A percentile compares a stretch with the other conserved stretches of the same genome.
Evolutionary conservation across 2,797 vertebrate genomes (phyloP).

Genomic region (Sphaeramia orbicularis): DNA sequence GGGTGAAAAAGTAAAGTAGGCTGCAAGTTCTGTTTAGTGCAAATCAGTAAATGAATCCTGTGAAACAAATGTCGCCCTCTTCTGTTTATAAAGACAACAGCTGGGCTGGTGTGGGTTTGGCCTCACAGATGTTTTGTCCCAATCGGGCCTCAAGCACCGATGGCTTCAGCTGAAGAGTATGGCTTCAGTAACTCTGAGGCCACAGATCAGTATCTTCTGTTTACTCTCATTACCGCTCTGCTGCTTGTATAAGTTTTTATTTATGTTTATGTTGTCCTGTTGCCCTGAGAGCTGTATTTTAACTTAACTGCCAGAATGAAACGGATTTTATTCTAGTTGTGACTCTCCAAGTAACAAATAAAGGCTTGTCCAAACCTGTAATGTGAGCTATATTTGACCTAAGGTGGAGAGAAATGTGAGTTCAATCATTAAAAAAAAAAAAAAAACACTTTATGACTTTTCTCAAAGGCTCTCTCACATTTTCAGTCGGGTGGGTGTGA

Average conservation of each 20-base stretch:
- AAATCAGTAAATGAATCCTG: not conserved
- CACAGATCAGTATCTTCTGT: constrained; percentile 58
- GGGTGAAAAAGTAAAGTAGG: too few relatives aligned
- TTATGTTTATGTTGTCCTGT: constrained; percentile 49
- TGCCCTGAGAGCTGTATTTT: constrained; percentile 49
- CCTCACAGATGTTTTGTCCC: constrained; percentile 40
- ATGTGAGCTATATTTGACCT: constrained; percentile 36
- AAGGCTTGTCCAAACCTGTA: constrained; percentile 43
- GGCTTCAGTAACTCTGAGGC: constrained; percentile 51
- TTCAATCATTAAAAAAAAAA: constrained; percentile 1
- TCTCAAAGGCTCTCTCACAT: constrained; percentile 44
- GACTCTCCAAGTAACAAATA: not conserved
- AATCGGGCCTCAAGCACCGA: constrained; percentile 23
- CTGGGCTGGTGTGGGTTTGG: constrained; percentile 48
- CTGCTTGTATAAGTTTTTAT: constrained; percentile 56
- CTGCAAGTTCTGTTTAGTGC: too few relatives aligned
- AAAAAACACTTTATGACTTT: constrained; percentile 24
- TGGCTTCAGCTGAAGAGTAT: constrained; percentile 7
- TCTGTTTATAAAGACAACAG: constrained; percentile 44
- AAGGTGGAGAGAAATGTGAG: constrained; percentile 33
- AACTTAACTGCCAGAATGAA: constrained; percentile 49
- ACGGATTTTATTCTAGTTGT: constrained; percentile 32
- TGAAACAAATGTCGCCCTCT: constrained; percentile 49
- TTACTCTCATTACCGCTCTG: constrained; percentile 35
- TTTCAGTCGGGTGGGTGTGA: constrained; percentile 22